Evolutionary conservation across 1,140 invertebrate genomes (phyloP).

Genomic region (Caenorhabditis elegans): DNA sequence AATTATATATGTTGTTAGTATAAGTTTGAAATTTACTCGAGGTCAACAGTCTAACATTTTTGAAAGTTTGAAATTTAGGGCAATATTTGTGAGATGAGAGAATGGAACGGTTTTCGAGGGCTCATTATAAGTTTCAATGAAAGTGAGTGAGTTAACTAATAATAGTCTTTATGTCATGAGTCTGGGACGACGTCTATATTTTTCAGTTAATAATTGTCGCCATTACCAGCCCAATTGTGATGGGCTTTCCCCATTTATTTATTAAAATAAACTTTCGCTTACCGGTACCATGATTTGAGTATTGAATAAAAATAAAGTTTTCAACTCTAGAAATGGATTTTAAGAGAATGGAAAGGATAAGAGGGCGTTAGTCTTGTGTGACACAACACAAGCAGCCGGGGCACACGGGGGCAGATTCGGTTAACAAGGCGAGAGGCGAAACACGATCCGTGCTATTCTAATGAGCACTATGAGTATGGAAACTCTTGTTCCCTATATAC

Average conservation of each 20-base stretch:
- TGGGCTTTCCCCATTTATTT: neutral
- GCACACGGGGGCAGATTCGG: neutral
- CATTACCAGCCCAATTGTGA: neutral
- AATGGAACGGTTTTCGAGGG: too few relatives aligned
- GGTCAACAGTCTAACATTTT: too few relatives aligned
- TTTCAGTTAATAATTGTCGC: neutral
- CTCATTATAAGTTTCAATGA: too few relatives aligned
- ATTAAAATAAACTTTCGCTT: too few relatives aligned
- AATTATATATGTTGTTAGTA: too few relatives aligned
- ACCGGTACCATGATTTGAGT: slow-evolving; percentile 1
- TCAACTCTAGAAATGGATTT: neutral
- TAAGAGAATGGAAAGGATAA: neutral
- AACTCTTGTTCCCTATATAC: slow-evolving; percentile 31
- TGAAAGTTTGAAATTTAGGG: too few relatives aligned
- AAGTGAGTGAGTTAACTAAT: too few relatives aligned
- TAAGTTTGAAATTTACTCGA: too few relatives aligned
- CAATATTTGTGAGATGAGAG: too few relatives aligned
- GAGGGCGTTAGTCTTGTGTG: neutral
- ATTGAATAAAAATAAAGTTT: too few relatives aligned
- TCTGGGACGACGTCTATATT: too few relatives aligned
- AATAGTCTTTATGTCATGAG: too few relatives aligned
- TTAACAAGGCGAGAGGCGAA: slow-evolving; percentile 25
- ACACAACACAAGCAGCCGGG: neutral
- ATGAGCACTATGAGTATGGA: slow-evolving; percentile 31
- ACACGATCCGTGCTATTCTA: slow-evolving; percentile 31